Base-by-base conservation (phyloP, 2,113 vertebrate species). In the Colossoma macropomum region DNA sequence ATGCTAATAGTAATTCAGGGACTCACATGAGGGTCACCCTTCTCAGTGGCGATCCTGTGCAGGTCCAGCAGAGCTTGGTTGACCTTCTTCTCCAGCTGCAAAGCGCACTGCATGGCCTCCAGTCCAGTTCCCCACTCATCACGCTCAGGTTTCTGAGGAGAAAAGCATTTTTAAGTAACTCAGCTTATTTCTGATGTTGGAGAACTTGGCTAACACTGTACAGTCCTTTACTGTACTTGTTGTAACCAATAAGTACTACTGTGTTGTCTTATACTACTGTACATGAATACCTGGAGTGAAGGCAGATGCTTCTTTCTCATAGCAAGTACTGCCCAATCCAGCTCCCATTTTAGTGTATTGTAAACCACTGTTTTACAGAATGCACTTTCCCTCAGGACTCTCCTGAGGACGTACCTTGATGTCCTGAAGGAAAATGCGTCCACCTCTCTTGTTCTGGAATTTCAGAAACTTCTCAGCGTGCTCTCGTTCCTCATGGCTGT, bases 61-160 rank as follows among this genome's bases (percentile, higher is more conserved):
- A 97, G 90, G 7, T 96, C 95, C 88, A 97, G 90, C 75, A 96
- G 92, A 52, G 95, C 91, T 89, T 95, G 92, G 91, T 97, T 97
- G 76, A 97, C 94, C 0, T 83, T 94, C 86, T 95, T 96, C 92
- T 97, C 96, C 90, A 97, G 90, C 87, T 95, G 88, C 90, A 96
- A 90, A 34, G 95, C 95, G 0, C 85, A 87, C 83, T 95, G 92
- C 95, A 96, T 92, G 30, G 95, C 95, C 45, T 95, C 95, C 50
- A 95, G 89, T 0, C 93, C 94, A 1, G 88, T 95, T 0, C 92
- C 93, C 96, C 96, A 96, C 70, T 93, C 91, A 41, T 96, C 94
- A 48, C 87, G 89, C 4, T 92, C 91, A 0, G 94, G 93, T 69
- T 94, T 94, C 94, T 94, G 85, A 12, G 16, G 54, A 60, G 48